Conservation (phyloP, 2,797 vertebrate species). For the Phataginus tricuspis region DNA sequence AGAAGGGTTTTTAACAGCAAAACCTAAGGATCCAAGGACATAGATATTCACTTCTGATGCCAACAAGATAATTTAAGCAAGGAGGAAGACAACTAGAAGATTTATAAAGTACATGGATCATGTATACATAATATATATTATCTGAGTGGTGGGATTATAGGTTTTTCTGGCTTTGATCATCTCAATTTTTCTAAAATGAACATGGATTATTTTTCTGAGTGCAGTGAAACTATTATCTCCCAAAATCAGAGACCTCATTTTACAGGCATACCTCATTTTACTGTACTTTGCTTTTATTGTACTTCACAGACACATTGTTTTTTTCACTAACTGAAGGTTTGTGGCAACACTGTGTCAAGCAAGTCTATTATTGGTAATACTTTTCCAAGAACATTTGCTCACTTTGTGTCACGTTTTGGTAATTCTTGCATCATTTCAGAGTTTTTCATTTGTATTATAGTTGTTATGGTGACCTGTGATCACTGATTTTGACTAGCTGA, state of each 20-base stretch:
- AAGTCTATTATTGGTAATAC: too few species aligned
- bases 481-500: too few species aligned
- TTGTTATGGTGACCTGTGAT: too few species aligned
- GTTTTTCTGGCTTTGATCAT: neutral
- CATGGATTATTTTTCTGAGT: neutral
- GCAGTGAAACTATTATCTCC: neutral
- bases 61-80: neutral
- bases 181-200: slow-evolving; percentile 29
- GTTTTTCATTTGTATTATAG: too few species aligned
- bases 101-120: neutral
- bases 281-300: too few species aligned
- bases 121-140: neutral
- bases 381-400: too few species aligned
- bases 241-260: neutral
- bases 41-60: neutral
- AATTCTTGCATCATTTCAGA: too few species aligned
- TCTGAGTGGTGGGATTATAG: neutral
- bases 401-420: too few species aligned
- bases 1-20: neutral
- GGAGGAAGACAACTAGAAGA: neutral
- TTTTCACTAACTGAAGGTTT: too few species aligned
- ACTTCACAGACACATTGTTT: too few species aligned
- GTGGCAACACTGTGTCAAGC: too few species aligned
- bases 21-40: neutral
- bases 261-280: too few species aligned